Evolutionary conservation across 1,140 invertebrate species (phyloP), one percentile per base, ranked within the genome.

Genomic region (Zaprionus kolodkinae): DNA sequence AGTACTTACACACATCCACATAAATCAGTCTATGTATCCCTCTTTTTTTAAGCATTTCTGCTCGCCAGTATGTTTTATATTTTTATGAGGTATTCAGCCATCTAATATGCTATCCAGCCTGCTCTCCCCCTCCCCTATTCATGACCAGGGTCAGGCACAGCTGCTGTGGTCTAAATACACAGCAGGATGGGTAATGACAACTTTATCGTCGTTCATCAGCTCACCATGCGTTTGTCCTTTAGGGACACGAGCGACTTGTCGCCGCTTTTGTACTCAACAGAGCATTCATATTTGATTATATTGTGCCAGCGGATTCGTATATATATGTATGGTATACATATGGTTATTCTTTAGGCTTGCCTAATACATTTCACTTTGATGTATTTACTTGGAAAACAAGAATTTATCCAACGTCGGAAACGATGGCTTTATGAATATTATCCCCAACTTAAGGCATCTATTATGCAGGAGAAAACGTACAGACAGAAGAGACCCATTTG

Each of bases 111-210:
- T 25, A 54, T 57, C n/a, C 52, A 33, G 36, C n/a, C n/a, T n/a
- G n/a, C n/a, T n/a, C n/a, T n/a, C 21, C 17, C 45, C 11, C 21
- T 5, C 45, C 17, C 45, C n/a, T n/a, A 40, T n/a, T 21, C 21
- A 1, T n/a, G 0, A 17, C 15, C 40, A 48, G 52, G 65, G 27
- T 59, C 40, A 57, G 25, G 27, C 25, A 25, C 55, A 15, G 21
- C 65, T 5, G 54, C 66, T 15, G 56, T 35, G 35, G 48, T 17
- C 62, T 72, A 66, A 76, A 62, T 62, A 72, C 69, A 72, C 61
- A 72, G 25, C 25, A 54, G 60, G 27, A 72, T 72, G 77, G 72
- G 73, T 79, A 79, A 79, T 79, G 77, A 72, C 73, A 79, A 72
- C 62, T 79, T 76, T 76, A 79, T 79, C 63, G 73, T 59, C 54